Percentiles rank a stretch among this genome's conserved stretches.
Evolutionary conservation across 2,888 invertebrate species (phyloP).

Genomic region (Drosophila longiperda): DNA sequence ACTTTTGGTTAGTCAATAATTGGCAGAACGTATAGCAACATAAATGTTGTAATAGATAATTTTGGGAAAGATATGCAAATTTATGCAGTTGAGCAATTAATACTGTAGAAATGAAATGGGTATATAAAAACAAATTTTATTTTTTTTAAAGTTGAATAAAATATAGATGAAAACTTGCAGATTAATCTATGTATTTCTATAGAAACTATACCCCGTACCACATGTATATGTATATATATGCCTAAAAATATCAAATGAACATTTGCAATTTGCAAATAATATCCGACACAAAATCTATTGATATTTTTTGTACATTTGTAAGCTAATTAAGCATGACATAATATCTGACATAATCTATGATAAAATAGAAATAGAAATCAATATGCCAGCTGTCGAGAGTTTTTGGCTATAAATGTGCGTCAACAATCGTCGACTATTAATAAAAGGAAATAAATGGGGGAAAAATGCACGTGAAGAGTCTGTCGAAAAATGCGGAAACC

Average conservation of each 20-base stretch:
- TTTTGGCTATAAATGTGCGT: conserved; percentile 19
- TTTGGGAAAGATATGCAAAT: not conserved
- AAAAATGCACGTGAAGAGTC: conserved; percentile 26
- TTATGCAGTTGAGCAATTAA: not conserved
- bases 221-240: not conserved
- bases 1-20: conserved; percentile 23
- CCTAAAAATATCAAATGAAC: not conserved
- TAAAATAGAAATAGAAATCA: conserved; percentile 35
- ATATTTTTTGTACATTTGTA: conserved; percentile 12
- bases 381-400: conserved; percentile 44
- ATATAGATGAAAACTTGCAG: not conserved
- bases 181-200: not conserved
- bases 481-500: conserved; percentile 55
- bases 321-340: conserved; percentile 46
- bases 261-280: not conserved
- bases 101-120: not conserved
- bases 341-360: conserved; percentile 38
- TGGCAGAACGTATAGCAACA: conserved; percentile 4
- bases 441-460: conserved; percentile 5
- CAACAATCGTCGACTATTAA: conserved; percentile 44
- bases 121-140: not conserved
- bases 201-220: not conserved
- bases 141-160: not conserved
- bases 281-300: not conserved
- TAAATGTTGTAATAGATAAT: not conserved